Base-by-base conservation (phyloP, 2,113 vertebrate genomes). In the Leptobrachium ailaonicum region DNA sequence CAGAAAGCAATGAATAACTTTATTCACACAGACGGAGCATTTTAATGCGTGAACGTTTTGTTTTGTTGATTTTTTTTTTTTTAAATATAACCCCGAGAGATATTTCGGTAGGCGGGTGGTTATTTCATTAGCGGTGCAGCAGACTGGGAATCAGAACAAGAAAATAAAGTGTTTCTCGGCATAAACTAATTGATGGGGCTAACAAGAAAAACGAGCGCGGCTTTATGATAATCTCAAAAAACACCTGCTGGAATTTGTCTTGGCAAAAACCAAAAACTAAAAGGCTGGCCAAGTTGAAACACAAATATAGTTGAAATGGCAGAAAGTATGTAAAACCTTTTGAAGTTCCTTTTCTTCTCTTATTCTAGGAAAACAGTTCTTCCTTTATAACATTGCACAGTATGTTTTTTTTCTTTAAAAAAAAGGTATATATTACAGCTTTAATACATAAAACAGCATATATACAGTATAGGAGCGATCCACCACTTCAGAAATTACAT, bases 171-270 rank as follows among this genome's bases (percentile, higher is more conserved):
- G 66, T 41, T 75, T 75, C 41, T 69, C 71, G 50, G 73, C 42
- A 62, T 62, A 81, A 67, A 47, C 32, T 81, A 75, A 81, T 81
- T 81, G 64, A 62, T 68, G 79, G 71, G 79, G 67, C 66, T 53
- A 56, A 62, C 41, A 45, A 71, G 63, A 79, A 73, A 73, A 54
- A 71, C 32, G 63, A 69, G 64, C 56, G 54, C 41, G 71, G 72
- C 71, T 81, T 81, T 81, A 75, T 75, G 56, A 42, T 75, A 81
- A 81, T 75, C 71, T 74, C 14, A 66, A 75, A 81, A 81, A 81
- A 81, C 79, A 81, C 79, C 79, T 81, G 79, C 79, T 81, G 79
- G 79, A 81, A 81, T 81, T 81, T 81, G 71, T 81, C 79, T 81
- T 81, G 79, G 79, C 79, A 75, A 81, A 75, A 81, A 62, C 20